Conservation (phyloP, 2,888 invertebrate species). For the Carterocephalus palaemon region DNA sequence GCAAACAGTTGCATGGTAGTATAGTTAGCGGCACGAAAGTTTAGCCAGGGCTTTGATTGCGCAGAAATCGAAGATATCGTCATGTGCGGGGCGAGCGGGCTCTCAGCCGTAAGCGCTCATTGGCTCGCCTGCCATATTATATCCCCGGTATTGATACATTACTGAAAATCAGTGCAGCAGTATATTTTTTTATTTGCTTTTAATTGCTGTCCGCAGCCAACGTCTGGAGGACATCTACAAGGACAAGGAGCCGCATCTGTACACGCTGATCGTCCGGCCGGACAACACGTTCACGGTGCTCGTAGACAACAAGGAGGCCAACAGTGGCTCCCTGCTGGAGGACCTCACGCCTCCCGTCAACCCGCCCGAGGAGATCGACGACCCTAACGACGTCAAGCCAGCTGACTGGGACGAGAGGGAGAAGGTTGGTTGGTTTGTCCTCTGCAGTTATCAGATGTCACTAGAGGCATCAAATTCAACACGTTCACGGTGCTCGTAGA, state of each 20-base stretch:
- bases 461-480: no score
- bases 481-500: slow-evolving; percentile 95
- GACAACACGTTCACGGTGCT: slow-evolving; percentile 97
- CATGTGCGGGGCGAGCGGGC: no score
- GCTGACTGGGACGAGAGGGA: slow-evolving; percentile 96
- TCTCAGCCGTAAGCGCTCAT: no score
- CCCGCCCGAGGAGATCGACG: slow-evolving; percentile 96
- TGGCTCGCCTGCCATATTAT: no score
- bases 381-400: slow-evolving; percentile 91
- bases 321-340: slow-evolving; percentile 90
- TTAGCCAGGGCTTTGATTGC: no score
- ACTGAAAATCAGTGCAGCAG: no score
- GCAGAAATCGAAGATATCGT: no score
- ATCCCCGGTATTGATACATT: no score
- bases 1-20: no score
- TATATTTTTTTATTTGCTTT: no score
- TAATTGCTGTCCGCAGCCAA: slow-evolving; percentile 72
- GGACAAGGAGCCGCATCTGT: slow-evolving; percentile 97
- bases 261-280: slow-evolving; percentile 95
- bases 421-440: slow-evolving; percentile 45
- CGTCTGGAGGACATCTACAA: slow-evolving; percentile 91
- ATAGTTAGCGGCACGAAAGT: no score
- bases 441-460: no score
- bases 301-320: slow-evolving; percentile 90
- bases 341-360: slow-evolving; percentile 97